A percentile compares a stretch with the other conserved stretches of the same genome.
Evolutionary conservation across 2,113 vertebrate genomes (phyloP).

Genomic region (Bufo bufo): DNA sequence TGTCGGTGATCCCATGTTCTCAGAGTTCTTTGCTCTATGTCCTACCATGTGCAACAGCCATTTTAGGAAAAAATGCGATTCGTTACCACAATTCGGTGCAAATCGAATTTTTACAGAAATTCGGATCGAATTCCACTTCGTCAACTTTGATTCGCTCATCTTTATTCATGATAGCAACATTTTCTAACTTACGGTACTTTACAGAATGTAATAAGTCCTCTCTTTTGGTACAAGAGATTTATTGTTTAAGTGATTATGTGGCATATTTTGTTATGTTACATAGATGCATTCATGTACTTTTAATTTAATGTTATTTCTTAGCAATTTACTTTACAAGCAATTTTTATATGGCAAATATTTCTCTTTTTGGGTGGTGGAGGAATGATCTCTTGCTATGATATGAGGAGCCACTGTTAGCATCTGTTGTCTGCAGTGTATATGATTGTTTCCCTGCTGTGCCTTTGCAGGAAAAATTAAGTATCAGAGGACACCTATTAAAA

Average conservation of each 20-base stretch:
- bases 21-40: too few species aligned
- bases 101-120: too few species aligned
- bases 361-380: background rate
- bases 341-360: background rate
- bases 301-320: background rate
- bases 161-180: constrained; percentile 42
- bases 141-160: too few species aligned
- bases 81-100: too few species aligned
- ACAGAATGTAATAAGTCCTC: constrained; percentile 8
- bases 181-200: constrained; percentile 31
- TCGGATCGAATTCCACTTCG: too few species aligned
- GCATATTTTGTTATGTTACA: background rate
- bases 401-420: background rate
- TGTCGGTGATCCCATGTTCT: too few species aligned
- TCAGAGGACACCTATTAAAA: background rate
- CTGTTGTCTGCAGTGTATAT: background rate
- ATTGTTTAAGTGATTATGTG: constrained; percentile 1
- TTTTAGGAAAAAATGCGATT: too few species aligned
- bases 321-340: background rate
- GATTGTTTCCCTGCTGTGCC: background rate
- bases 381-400: background rate
- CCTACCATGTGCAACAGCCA: too few species aligned
- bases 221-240: background rate
- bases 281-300: background rate
- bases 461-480: background rate